Evolutionary conservation across 1,140 invertebrate species (phyloP).

Genomic region (Drosophila orosa): DNA sequence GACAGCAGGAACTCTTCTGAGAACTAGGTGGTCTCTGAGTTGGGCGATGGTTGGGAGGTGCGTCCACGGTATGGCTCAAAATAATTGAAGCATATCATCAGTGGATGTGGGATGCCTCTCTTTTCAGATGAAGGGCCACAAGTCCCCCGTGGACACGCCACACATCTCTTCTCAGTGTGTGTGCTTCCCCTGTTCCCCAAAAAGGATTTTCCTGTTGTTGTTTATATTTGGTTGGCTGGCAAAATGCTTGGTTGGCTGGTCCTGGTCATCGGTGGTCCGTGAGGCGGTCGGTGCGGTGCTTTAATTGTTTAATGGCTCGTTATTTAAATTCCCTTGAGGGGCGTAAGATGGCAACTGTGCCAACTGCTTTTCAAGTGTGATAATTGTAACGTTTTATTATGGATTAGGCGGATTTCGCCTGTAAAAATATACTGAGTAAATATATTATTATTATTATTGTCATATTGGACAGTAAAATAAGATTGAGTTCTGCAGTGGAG

Average conservation of each 20-base stretch:
- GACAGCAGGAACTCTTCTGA: slow-evolving; percentile 6
- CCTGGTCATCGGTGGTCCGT: slow-evolving; percentile 36
- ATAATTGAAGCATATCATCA: slow-evolving; percentile 78
- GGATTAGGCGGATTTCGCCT: slow-evolving; percentile 60
- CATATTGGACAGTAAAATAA: background rate
- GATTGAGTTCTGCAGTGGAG: background rate
- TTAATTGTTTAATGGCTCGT: slow-evolving; percentile 81
- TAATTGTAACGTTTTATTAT: slow-evolving; percentile 69
- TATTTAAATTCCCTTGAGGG: slow-evolving; percentile 67
- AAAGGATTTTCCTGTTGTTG: slow-evolving; percentile 45
- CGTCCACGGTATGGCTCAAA: slow-evolving; percentile 53
- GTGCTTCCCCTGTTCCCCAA: slow-evolving; percentile 8
- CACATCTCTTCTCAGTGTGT: slow-evolving; percentile 12
- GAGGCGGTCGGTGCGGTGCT: slow-evolving; percentile 45
- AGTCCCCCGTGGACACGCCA: slow-evolving; percentile 28
- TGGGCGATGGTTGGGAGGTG: slow-evolving; percentile 23
- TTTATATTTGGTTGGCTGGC: slow-evolving; percentile 76
- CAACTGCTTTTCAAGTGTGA: slow-evolving; percentile 61
- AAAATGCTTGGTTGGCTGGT: slow-evolving; percentile 57
- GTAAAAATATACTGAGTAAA: slow-evolving; percentile 14
- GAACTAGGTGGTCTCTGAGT: slow-evolving; percentile 1
- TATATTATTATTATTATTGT: background rate
- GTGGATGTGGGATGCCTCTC: slow-evolving; percentile 40
- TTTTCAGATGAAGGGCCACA: slow-evolving; percentile 25
- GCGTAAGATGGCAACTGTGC: slow-evolving; percentile 6